Evolutionary conservation across 2,113 vertebrate genomes (phyloP), one percentile per base, ranked within the genome.

Genomic region (Procavia capensis): DNA sequence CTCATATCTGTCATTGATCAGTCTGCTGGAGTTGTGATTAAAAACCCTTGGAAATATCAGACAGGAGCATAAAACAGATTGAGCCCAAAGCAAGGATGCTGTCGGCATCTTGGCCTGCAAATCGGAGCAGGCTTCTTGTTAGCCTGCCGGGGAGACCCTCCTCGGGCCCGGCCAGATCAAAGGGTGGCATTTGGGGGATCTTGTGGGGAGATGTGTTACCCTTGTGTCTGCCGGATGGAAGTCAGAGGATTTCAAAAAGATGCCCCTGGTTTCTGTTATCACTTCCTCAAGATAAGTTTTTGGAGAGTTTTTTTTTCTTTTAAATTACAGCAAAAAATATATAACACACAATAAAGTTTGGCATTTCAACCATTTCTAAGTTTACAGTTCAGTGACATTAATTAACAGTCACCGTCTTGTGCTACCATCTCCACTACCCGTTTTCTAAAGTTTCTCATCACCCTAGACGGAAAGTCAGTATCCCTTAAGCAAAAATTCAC

Each of bases 1-100:
- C 98, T 99, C 98, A 99, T 99, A 99, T 99, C 99, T 99, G 99
- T 99, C 99, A 99, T 98, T 98, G 99, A 99, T 99, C 99, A 99
- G 98, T 99, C 98, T 98, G 97, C 98, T 95, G 79, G 96, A 94
- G 87, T 96, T 96, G 98, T 99, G 99, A 99, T 99, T 99, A 99
- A 99, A 99, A 98, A 93, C 98, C 98, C 98, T 98, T 95, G 98
- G 98, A 99, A 98, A 99, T 93, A 98, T 96, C 98, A 98, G 98
- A 97, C 97, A 97, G 98, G 98, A 98, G 97, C 98, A 97, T 95
- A 97, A 98, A 98, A 75, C 88, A 85, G 96, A 93, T 93, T 94
- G 97, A 96, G 92, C 95, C 95, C 64, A 96, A 97, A 91, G 91
- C 91, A 96, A 96, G 83, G 89, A 54, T 10, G 97, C 94, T 0